phyloP scores from a whole-genome alignment of 2,113 vertebrate species.

The Eretmodus cyanostictus region DNA sequence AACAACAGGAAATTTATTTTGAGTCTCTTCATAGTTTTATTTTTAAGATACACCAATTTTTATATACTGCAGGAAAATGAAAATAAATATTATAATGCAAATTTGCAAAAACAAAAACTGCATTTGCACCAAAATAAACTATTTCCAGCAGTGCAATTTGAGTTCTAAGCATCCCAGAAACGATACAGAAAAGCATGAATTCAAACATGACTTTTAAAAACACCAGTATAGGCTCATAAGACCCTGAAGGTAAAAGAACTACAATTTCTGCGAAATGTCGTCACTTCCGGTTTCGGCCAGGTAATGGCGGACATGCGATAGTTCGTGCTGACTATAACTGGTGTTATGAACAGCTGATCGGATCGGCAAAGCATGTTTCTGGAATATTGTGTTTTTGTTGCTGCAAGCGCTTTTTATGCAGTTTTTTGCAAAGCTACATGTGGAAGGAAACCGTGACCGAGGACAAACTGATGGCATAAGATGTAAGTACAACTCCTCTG shows the following conservation, averaged over 20 bases:
- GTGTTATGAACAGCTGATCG: no score
- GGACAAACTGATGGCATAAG: no score
- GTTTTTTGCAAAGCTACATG: no score
- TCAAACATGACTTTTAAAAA: not conserved
- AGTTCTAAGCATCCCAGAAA: fast-evolving
- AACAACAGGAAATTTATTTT: not conserved
- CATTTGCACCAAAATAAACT: fast-evolving
- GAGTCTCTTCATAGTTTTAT: not conserved
- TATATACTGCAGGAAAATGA: fast-evolving
- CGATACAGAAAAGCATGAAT: fast-evolving
- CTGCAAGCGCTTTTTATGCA: fast-evolving
- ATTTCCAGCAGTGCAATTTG: not conserved
- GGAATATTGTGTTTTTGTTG: no score
- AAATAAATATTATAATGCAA: not conserved
- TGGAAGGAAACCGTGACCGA: no score
- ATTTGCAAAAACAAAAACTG: not conserved
- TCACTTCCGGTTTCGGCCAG: no score
- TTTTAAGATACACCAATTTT: not conserved
- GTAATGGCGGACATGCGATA: fast-evolving
- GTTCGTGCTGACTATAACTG: no score
- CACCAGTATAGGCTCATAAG: not conserved
- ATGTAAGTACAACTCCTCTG: no score
- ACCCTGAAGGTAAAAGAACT: no score
- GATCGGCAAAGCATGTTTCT: fast-evolving
- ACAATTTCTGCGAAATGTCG: no score